Conservation (phyloP, 2,797 vertebrate species). For the Falco biarmicus region DNA sequence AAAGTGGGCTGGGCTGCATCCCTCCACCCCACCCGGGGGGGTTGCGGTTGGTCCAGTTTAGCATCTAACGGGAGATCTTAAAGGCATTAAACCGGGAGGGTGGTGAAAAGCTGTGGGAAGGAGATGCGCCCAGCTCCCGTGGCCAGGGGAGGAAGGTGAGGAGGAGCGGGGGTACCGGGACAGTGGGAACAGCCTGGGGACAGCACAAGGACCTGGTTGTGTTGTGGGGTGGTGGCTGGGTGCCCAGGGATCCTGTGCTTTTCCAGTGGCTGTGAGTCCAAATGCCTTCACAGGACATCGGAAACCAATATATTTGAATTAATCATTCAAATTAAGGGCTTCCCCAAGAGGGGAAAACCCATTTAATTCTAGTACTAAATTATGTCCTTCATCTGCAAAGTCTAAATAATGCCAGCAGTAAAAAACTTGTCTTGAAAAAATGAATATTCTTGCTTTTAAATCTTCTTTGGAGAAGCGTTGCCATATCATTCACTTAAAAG, state of each 20-base stretch:
- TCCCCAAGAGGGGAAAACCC: neutral
- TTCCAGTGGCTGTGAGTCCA: accelerated
- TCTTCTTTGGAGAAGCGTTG: accelerated
- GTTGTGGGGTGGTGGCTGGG: accelerated
- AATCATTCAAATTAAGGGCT: neutral
- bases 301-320: accelerated
- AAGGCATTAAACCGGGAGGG: neutral
- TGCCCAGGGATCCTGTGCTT: neutral
- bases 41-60: neutral
- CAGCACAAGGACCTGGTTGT: accelerated
- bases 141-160: neutral
- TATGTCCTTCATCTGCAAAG: neutral
- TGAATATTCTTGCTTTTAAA: neutral
- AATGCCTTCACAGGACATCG: accelerated
- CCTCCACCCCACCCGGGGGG: neutral
- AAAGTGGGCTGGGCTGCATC: neutral
- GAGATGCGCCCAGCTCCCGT: neutral
- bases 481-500: accelerated
- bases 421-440: neutral
- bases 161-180: neutral
- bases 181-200: neutral
- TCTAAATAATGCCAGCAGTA: accelerated
- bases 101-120: neutral
- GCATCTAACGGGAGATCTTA: neutral
- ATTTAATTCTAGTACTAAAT: neutral